Evolutionary conservation across 2,113 vertebrate genomes (phyloP).

Genomic region (Xyrauchen texanus): DNA sequence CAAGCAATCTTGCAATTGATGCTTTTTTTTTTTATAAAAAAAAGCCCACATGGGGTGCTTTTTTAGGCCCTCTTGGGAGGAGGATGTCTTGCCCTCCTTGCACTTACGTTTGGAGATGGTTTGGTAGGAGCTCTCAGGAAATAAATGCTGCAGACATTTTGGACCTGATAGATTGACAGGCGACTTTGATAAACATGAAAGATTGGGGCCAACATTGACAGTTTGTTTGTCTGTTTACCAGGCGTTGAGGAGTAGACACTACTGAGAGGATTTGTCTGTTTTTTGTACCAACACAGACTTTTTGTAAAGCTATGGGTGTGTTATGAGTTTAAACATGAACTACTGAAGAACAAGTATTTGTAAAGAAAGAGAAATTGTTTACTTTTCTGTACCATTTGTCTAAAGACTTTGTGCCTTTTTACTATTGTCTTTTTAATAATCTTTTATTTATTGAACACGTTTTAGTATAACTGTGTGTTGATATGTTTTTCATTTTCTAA

Average conservation of each 20-base stretch:
- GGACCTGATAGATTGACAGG: slow-evolving; percentile 66
- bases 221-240: slow-evolving; percentile 61
- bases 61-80: slow-evolving; percentile 69
- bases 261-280: slow-evolving; percentile 77
- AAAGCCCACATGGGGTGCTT: slow-evolving; percentile 72
- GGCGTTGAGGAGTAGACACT: slow-evolving; percentile 75
- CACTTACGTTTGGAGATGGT: slow-evolving; percentile 88
- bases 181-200: slow-evolving; percentile 67
- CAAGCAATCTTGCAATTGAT: slow-evolving; percentile 72
- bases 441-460: slow-evolving; percentile 83
- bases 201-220: slow-evolving; percentile 68
- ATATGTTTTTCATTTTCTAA: slow-evolving; percentile 64
- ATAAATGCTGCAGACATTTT: slow-evolving; percentile 80
- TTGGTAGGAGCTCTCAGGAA: slow-evolving; percentile 85
- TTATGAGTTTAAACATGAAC: slow-evolving; percentile 79
- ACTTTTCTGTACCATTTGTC: slow-evolving; percentile 89
- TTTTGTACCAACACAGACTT: slow-evolving; percentile 79
- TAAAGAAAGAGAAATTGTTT: slow-evolving; percentile 84
- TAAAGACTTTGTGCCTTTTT: slow-evolving; percentile 99
- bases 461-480: slow-evolving; percentile 78
- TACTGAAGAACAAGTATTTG: slow-evolving; percentile 86
- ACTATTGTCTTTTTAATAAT: slow-evolving; percentile 92
- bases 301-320: slow-evolving; percentile 67
- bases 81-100: slow-evolving; percentile 74
- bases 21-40: slow-evolving; percentile 68